Evolutionary conservation across 2,888 invertebrate species (phyloP).

Genomic region (Urechis unicinctus): DNA sequence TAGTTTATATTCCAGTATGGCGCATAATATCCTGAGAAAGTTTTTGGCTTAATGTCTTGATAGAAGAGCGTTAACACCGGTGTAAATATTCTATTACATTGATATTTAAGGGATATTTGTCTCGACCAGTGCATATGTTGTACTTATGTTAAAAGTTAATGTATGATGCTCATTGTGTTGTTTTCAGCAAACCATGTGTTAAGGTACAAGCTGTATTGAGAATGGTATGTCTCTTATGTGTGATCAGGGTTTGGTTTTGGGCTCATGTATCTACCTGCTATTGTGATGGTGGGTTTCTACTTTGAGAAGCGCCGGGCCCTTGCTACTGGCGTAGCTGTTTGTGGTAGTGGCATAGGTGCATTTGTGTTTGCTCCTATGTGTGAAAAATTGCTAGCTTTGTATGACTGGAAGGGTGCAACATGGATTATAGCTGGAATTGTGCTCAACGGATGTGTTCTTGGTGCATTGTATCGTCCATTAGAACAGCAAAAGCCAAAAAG

Average conservation of each 20-base stretch:
- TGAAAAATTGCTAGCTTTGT: conserved; percentile 58
- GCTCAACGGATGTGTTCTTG: conserved; percentile 70
- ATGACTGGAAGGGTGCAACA: conserved; percentile 72
- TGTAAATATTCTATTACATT: too few relatives aligned
- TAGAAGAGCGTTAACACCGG: too few relatives aligned
- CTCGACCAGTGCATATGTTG: too few relatives aligned
- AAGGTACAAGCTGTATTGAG: background rate
- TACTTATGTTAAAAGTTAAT: too few relatives aligned
- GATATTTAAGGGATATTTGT: too few relatives aligned
- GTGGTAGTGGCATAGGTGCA: conserved; percentile 91
- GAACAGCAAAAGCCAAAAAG: conserved; percentile 30
- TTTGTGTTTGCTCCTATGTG: conserved; percentile 80
- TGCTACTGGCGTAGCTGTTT: conserved; percentile 91
- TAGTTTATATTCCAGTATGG: too few relatives aligned
- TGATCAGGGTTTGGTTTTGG: conserved; percentile 87
- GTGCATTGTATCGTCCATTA: conserved; percentile 77
- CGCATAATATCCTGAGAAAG: too few relatives aligned
- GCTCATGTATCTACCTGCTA: conserved; percentile 90
- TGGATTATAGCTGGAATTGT: conserved; percentile 74
- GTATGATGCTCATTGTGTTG: too few relatives aligned
- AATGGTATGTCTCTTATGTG: conserved; percentile 14
- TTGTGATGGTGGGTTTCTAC: conserved; percentile 92
- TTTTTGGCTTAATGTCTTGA: too few relatives aligned
- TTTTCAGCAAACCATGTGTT: too few relatives aligned
- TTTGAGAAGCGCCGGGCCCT: conserved; percentile 92